Conservation (phyloP, 2,888 invertebrate species). For the Achlya flavicornis region DNA sequence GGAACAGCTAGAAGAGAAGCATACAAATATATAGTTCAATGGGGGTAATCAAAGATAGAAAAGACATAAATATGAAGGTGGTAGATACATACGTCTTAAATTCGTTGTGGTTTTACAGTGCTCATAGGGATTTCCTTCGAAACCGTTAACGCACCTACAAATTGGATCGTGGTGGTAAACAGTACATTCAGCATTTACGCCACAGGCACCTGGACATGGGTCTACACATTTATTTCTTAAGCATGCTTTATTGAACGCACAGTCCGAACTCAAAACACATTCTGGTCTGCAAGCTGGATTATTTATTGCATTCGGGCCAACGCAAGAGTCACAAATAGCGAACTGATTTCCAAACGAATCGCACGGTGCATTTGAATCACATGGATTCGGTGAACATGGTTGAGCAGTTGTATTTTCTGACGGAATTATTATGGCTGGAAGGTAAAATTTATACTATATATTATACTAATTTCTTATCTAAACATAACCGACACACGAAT, state of each 20-base stretch:
- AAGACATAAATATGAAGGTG: conserved; percentile 15
- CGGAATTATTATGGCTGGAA: conserved; percentile 79
- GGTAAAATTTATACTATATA: conserved; percentile 13
- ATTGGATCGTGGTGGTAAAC: conserved; percentile 89
- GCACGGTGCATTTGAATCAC: conserved; percentile 87
- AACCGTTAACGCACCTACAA: conserved; percentile 87
- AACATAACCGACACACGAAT: too few species aligned
- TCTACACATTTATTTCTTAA: conserved; percentile 89
- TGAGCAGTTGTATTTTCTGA: conserved; percentile 85
- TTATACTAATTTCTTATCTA: too few species aligned
- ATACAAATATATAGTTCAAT: conserved; percentile 10
- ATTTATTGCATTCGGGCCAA: conserved; percentile 86
- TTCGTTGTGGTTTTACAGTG: conserved; percentile 84
- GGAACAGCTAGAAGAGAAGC: conserved; percentile 66
- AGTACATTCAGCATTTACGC: conserved; percentile 88
- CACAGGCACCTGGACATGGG: conserved; percentile 92
- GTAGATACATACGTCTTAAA: conserved; percentile 72
- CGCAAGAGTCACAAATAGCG: conserved; percentile 91
- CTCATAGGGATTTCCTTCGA: conserved; percentile 91
- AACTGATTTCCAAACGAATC: conserved; percentile 89
- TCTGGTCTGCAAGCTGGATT: conserved; percentile 92
- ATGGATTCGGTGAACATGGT: conserved; percentile 91
- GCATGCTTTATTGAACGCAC: conserved; percentile 90
- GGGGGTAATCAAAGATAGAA: neutral
- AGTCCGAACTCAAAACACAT: conserved; percentile 91